phyloP scores from a whole-genome alignment of 2,888 invertebrate species.

The Drosophila phalerata region DNA sequence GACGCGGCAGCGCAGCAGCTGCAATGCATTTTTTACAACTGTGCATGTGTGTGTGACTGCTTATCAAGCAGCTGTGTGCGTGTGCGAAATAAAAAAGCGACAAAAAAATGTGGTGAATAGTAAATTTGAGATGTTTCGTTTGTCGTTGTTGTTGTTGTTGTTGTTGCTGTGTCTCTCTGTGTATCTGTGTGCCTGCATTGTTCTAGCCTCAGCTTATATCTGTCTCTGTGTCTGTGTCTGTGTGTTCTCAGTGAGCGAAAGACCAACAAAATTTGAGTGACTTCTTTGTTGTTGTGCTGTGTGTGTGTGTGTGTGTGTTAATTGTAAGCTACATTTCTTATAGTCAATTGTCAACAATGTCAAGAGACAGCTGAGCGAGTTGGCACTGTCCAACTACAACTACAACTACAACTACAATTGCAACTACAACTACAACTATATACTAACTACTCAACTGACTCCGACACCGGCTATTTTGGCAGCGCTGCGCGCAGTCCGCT shows the following conservation, averaged over 20 bases:
- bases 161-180: slow-evolving; percentile 14
- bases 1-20: slow-evolving; percentile 69
- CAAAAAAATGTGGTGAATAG: slow-evolving; percentile 77
- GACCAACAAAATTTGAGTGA: slow-evolving; percentile 64
- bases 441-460: slow-evolving; percentile 49
- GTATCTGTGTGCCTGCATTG: slow-evolving; percentile 50
- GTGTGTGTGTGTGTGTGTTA: slow-evolving; percentile 39
- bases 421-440: not conserved
- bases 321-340: slow-evolving; percentile 68
- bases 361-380: slow-evolving; percentile 38
- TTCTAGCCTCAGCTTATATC: slow-evolving; percentile 55
- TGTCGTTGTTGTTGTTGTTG: not conserved
- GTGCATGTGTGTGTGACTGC: slow-evolving; percentile 34
- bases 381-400: slow-evolving; percentile 26
- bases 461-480: slow-evolving; percentile 74
- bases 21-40: slow-evolving; percentile 63
- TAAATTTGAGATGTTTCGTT: slow-evolving; percentile 57
- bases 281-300: slow-evolving; percentile 33
- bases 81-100: slow-evolving; percentile 66
- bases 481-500: slow-evolving; percentile 73
- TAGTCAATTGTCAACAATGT: slow-evolving; percentile 73
- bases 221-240: not conserved
- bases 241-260: slow-evolving; percentile 36
- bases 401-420: not conserved
- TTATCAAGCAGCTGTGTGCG: slow-evolving; percentile 66